These are phyloP conservation scores for Enteromius treurensis DNA, from an alignment of 2,797 vertebrate genomes.

Conservation along the genomic window DNA sequence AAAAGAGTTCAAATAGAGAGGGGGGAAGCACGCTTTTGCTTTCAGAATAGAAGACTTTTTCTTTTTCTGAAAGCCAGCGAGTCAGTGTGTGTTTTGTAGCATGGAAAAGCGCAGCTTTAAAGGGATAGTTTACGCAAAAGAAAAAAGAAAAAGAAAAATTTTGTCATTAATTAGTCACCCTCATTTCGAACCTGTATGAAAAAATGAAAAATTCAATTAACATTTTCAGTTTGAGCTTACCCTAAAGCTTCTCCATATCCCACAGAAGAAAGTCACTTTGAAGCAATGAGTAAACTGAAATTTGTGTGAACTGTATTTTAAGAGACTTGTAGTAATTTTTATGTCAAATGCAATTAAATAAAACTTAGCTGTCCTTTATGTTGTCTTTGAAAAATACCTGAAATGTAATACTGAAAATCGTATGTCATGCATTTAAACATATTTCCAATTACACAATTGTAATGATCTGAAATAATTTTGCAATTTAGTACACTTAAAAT, in stretches of 20 bases:
- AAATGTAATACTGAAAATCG: neutral
- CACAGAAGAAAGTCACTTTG: neutral
- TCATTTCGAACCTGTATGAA: too few relatives aligned
- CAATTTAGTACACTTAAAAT: too few relatives aligned
- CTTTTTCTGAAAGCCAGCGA: neutral
- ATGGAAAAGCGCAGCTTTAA: neutral
- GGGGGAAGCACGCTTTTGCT: neutral
- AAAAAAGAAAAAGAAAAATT: too few relatives aligned
- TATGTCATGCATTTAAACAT: neutral
- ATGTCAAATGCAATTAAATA: neutral
- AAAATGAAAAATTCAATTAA: too few relatives aligned
- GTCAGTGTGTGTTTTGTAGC: neutral
- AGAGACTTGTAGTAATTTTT: neutral
- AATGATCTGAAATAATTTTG: neutral
- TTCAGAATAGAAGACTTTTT: neutral
- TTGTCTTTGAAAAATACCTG: neutral
- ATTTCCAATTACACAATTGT: neutral
- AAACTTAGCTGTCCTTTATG: neutral
- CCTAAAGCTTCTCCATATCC: neutral
- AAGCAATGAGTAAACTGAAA: neutral
- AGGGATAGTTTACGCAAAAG: too few relatives aligned
- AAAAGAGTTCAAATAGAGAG: neutral
- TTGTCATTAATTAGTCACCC: too few relatives aligned
- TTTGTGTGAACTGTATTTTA: neutral
- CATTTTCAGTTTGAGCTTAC: too few relatives aligned